phyloP scores from a whole-genome alignment of 2,113 vertebrate species.

The Semicossyphus pulcher region DNA sequence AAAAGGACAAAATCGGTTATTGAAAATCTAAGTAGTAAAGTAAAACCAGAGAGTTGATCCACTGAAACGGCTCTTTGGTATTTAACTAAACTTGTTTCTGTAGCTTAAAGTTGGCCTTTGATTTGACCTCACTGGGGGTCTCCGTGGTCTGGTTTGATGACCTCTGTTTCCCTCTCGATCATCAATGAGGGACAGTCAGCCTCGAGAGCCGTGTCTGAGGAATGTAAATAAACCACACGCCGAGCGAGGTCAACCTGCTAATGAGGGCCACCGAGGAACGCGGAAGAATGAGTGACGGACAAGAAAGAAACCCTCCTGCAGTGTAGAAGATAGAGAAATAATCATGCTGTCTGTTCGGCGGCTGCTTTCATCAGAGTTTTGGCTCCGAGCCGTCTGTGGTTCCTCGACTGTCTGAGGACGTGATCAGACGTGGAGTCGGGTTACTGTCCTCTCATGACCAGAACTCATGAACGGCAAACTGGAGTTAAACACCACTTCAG shows the following conservation, averaged over 20 bases:
- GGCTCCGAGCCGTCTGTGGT: too few species aligned
- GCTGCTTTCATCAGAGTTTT: too few species aligned
- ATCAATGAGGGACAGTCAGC: slow-evolving; percentile 44
- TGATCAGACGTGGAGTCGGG: slow-evolving; percentile 24
- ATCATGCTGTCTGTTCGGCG: too few species aligned
- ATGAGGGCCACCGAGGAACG: slow-evolving; percentile 64
- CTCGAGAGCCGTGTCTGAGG: slow-evolving; percentile 42
- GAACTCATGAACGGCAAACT: slow-evolving; percentile 45
- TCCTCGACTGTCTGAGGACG: slow-evolving; percentile 13
- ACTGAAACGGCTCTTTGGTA: too few species aligned
- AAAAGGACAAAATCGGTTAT: too few species aligned
- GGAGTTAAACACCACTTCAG: background rate
- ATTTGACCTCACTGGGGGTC: slow-evolving; percentile 8
- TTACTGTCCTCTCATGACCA: slow-evolving; percentile 33
- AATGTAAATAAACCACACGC: slow-evolving; percentile 73
- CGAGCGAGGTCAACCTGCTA: slow-evolving; percentile 65
- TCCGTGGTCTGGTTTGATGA: slow-evolving; percentile 11
- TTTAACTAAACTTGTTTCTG: too few species aligned
- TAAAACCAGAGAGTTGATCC: too few species aligned
- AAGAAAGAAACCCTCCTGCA: too few species aligned
- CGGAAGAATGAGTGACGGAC: slow-evolving; percentile 48
- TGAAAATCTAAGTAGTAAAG: too few species aligned
- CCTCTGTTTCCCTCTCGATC: slow-evolving; percentile 27
- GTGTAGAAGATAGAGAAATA: too few species aligned
- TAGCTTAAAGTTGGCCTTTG: too few species aligned